Base-by-base conservation (phyloP, 2,888 invertebrate species). In the Rhimphoctona megacephalus region DNA sequence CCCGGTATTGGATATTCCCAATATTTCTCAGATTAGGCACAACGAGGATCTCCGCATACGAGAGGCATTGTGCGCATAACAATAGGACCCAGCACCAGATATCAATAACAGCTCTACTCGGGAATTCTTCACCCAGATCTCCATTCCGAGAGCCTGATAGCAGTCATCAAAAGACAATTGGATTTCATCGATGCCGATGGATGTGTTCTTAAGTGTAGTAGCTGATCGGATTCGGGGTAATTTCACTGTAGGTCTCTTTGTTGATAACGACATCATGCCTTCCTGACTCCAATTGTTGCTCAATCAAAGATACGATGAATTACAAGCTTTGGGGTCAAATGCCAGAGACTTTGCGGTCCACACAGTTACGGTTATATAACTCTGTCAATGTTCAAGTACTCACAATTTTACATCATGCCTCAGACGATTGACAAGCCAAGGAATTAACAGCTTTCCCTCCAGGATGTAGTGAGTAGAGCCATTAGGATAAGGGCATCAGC, bases 1-100 rank as follows among this genome's bases (percentile, higher is more conserved):
- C 22, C 52, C 73, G 39, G 17, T 73, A 72, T 78, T 52, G 78
- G 78, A 64, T 61, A 61, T 78, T 30, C 43, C 39, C 64, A n/a
- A 64, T 61, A 72, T 52, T 39, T 46, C 25, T 39, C n/a, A 43
- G 54, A 54, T 69, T 33, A 25, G 52, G 52, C 9, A 67, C 70
- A 72, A 19, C 52, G 39, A 14, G 25, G 25, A 43, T 61, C 30
- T 61, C 17, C 17, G 25, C 54, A 17, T 39, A 17, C 22, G 19
- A 7, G 17, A 43, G 57, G 1, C n/a, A 74, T 57, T 73, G 36
- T 43, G 6, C 22, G 11, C 36, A 46, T 69, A 69, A 43, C 69
- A 69, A 43, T 69, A 30, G 61, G 30, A 30, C 30, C 61, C 61
- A 30, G 30, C 30, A 61, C n/a, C 69, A 22, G 69, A 22, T 69